A percentile compares a stretch with the other conserved stretches of the same genome.
Conservation (phyloP, 2,888 invertebrate genomes). For the Spicauda simplicius region DNA sequence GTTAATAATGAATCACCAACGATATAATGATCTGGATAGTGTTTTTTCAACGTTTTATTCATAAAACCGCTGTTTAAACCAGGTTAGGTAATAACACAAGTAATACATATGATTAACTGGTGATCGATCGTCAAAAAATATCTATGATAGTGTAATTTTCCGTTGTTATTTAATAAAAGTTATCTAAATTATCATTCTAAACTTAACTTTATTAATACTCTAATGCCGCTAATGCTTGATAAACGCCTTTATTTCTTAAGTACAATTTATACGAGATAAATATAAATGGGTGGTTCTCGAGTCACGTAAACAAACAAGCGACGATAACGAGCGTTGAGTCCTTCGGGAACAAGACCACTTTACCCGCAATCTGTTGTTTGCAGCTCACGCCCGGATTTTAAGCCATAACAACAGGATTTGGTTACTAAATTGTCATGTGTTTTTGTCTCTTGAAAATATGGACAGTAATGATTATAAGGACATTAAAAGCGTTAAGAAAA, state of each 20-base stretch:
- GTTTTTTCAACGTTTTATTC: too few species aligned
- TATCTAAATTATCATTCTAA: neutral
- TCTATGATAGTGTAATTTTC: too few species aligned
- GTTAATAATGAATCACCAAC: too few species aligned
- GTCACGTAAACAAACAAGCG: conserved; percentile 19
- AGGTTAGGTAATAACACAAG: too few species aligned
- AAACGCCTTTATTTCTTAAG: neutral
- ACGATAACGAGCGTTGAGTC: conserved; percentile 22
- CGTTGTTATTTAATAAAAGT: too few species aligned
- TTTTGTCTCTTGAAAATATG: neutral
- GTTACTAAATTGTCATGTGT: neutral
- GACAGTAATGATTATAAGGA: too few species aligned
- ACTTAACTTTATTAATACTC: neutral
- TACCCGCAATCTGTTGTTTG: conserved; percentile 18
- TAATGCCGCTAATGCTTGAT: neutral
- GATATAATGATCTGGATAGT: too few species aligned
- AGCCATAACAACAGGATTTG: conserved; percentile 8
- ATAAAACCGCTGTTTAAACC: too few species aligned
- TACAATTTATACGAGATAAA: neutral
- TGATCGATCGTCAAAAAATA: too few species aligned
- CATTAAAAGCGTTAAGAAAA: too few species aligned
- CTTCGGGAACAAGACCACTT: conserved; percentile 12
- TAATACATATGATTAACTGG: too few species aligned
- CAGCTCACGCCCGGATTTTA: conserved; percentile 13
- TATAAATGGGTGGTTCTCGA: neutral